A percentile compares a stretch with the other conserved stretches of the same genome.
phyloP scores from a whole-genome alignment of 2,888 invertebrate genomes.

The Cryptus viduatorius region DNA sequence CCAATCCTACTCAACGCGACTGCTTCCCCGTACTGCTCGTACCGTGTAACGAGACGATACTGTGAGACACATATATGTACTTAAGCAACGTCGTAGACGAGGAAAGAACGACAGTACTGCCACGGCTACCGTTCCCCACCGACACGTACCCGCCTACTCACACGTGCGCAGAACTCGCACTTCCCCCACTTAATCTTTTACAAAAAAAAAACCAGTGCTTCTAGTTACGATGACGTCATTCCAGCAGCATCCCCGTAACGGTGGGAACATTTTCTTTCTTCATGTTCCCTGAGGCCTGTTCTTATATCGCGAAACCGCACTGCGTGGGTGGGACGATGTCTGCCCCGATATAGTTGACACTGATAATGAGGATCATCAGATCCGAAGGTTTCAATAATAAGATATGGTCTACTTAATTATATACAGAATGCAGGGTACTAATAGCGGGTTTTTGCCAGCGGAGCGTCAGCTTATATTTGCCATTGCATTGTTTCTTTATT shows the following conservation, averaged over 20 bases:
- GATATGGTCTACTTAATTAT: background rate
- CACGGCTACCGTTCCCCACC: constrained; percentile 62
- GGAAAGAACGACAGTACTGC: constrained; percentile 45
- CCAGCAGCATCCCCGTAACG: constrained; percentile 27
- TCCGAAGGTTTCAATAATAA: background rate
- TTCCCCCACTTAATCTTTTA: background rate
- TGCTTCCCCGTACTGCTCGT: constrained; percentile 39
- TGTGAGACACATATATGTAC: constrained; percentile 41
- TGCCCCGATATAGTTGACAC: background rate
- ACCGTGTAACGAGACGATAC: constrained; percentile 58
- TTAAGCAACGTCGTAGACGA: constrained; percentile 52
- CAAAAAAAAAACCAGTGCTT: constrained; percentile 1
- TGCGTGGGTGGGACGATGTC: constrained; percentile 9
- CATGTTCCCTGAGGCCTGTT: constrained; percentile 38
- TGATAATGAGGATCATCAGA: constrained; percentile 2
- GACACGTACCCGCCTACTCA: constrained; percentile 71
- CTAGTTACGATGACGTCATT: constrained; percentile 75
- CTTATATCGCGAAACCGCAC: constrained; percentile 21
- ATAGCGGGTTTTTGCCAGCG: background rate
- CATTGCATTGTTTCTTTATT: background rate
- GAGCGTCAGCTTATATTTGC: background rate
- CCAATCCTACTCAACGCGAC: constrained; percentile 51
- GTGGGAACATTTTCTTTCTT: constrained; percentile 56
- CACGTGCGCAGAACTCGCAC: constrained; percentile 73
- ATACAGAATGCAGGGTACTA: background rate